These are phyloP conservation scores for Campoletis raptor DNA, from an alignment of 2,888 invertebrate species.

Conservation along the genomic window DNA sequence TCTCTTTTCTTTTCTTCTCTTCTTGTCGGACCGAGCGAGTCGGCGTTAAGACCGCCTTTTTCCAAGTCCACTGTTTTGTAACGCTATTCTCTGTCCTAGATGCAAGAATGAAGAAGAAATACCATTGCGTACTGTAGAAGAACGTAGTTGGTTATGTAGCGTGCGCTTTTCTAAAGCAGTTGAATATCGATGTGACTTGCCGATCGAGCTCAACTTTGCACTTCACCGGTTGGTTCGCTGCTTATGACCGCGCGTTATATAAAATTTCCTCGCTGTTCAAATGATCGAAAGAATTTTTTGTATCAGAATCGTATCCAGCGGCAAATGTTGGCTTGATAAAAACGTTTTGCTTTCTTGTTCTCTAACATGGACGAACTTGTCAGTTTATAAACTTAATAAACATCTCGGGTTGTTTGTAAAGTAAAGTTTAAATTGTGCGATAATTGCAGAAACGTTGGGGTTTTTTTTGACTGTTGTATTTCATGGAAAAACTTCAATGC, in stretches of 20 bases:
- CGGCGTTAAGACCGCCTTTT: slow-evolving; percentile 76
- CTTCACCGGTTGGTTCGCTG: slow-evolving; percentile 20
- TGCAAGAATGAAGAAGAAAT: slow-evolving; percentile 59
- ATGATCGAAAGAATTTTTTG: neutral
- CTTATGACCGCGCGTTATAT: slow-evolving; percentile 31
- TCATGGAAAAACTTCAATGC: neutral
- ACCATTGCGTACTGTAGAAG: slow-evolving; percentile 43
- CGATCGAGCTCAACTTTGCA: slow-evolving; percentile 67
- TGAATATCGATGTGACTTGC: slow-evolving; percentile 72
- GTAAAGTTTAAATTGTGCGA: neutral
- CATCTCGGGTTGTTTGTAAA: neutral
- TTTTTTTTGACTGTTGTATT: neutral
- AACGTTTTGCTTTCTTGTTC: neutral
- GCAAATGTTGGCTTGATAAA: neutral
- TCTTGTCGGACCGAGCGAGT: slow-evolving; percentile 62
- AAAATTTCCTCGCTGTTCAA: neutral
- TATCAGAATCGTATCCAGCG: neutral
- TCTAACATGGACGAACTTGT: neutral
- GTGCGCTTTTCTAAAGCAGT: slow-evolving; percentile 53
- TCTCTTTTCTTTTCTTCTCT: slow-evolving; percentile 40
- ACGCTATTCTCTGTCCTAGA: slow-evolving; percentile 80
- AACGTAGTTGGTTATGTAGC: slow-evolving; percentile 72
- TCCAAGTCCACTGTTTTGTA: slow-evolving; percentile 80
- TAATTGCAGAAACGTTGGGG: neutral
- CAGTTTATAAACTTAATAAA: neutral